A percentile compares a stretch with the other conserved stretches of the same genome.
Evolutionary conservation across 1,140 invertebrate genomes (phyloP).

Genomic region (Belonocnema kinseyi): DNA sequence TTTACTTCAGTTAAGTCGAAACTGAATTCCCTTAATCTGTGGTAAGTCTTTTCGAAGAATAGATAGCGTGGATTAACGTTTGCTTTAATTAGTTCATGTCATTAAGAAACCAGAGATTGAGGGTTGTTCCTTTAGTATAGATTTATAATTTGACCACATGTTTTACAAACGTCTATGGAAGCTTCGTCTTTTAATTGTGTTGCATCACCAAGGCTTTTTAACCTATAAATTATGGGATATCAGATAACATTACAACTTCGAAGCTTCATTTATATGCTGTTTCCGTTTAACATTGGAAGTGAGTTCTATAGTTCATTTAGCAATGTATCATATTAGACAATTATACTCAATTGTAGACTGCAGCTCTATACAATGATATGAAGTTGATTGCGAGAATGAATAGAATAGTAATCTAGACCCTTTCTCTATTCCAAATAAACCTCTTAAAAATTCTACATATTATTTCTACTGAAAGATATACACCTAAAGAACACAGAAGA

Average conservation of each 20-base stretch:
- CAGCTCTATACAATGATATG: conserved; percentile 11
- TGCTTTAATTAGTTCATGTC: conserved; percentile 2
- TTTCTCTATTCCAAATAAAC: background rate
- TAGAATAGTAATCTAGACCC: conserved; percentile 15
- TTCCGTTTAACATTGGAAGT: background rate
- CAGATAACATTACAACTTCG: no score
- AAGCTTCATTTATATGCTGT: background rate
- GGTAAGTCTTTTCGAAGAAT: background rate
- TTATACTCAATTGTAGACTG: conserved; percentile 1
- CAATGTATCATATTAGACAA: conserved; percentile 18
- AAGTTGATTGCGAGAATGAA: background rate
- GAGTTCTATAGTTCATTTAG: background rate
- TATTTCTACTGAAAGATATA: no score
- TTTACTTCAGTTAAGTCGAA: background rate
- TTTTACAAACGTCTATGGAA: background rate
- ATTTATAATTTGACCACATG: background rate
- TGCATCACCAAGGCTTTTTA: background rate
- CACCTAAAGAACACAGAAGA: no score
- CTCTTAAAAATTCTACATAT: no score
- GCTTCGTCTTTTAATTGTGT: background rate
- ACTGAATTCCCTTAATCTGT: background rate
- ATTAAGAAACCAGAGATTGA: background rate
- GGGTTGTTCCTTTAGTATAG: background rate
- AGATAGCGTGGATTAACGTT: background rate
- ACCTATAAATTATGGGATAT: no score